Percentiles rank a stretch among this genome's conserved stretches.
Conservation (phyloP, 1,140 invertebrate genomes). For the Adelges cooleyi region DNA sequence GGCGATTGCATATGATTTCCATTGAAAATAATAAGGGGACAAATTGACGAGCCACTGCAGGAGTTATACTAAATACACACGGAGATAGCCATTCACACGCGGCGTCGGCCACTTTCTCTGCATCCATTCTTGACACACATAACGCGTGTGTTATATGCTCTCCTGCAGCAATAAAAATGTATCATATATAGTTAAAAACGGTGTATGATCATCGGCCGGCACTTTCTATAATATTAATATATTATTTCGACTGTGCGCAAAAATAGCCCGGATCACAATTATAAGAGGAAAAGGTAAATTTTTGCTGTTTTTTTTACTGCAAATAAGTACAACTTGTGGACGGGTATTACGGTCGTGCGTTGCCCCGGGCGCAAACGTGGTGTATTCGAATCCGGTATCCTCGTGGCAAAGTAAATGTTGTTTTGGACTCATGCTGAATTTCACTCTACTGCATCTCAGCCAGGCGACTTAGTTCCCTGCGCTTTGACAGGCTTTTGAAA, state of each 20-base stretch:
- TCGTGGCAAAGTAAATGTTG: slow-evolving; percentile 3
- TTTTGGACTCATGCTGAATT: slow-evolving; percentile 10
- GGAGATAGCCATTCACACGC: not conserved
- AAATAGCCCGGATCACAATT: not conserved
- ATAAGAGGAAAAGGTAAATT: not conserved
- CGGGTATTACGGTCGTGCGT: slow-evolving; percentile 5
- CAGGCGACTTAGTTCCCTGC: no score
- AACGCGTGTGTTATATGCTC: slow-evolving; percentile 21
- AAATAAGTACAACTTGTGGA: not conserved
- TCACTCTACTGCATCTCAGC: not conserved
- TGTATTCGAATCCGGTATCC: not conserved
- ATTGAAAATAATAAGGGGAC: not conserved
- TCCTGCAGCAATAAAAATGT: slow-evolving; percentile 3
- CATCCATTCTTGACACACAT: slow-evolving; percentile 15
- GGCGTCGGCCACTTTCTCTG: slow-evolving; percentile 22
- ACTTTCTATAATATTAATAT: slow-evolving; percentile 8
- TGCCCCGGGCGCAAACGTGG: slow-evolving; percentile 11
- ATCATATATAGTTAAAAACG: not conserved
- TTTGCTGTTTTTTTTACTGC: not conserved
- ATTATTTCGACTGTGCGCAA: not conserved
- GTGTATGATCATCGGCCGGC: not conserved
- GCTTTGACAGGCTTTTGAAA: no score
- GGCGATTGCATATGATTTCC: not conserved
- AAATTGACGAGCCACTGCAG: slow-evolving; percentile 1
- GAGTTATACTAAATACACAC: not conserved